Percentiles rank a stretch among this genome's conserved stretches.
phyloP scores from a whole-genome alignment of 2,113 vertebrate species.

The Pseudorhombus dupliciocellatus region DNA sequence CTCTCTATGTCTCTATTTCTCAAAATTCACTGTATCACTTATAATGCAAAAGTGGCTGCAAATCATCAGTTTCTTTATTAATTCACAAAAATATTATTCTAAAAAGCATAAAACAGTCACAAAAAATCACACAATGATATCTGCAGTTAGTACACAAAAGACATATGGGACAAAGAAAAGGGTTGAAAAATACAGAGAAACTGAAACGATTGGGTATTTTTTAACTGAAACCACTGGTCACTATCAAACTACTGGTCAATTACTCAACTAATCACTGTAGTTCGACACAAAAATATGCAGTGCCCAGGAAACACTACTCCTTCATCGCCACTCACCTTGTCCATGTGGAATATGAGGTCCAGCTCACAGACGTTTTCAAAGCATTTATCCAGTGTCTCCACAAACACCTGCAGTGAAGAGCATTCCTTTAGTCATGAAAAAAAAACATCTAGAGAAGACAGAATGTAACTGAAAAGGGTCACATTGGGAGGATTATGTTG shows the following conservation, averaged over 20 bases:
- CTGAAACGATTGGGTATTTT: background rate
- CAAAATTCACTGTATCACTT: no score
- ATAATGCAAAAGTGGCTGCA: background rate
- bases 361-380: conserved; percentile 96
- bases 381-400: conserved; percentile 96
- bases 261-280: background rate
- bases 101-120: no score
- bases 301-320: background rate
- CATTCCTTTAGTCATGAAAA: background rate
- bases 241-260: background rate
- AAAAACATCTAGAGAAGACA: background rate
- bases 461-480: background rate
- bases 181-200: background rate
- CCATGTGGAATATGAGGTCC: conserved; percentile 97
- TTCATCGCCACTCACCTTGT: conserved; percentile 83
- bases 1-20: no score
- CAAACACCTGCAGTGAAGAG: conserved; percentile 86
- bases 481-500: background rate
- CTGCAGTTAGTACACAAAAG: background rate
- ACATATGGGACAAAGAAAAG: background rate
- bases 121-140: no score
- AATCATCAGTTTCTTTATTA: background rate
- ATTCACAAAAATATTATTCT: no score
- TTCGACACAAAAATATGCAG: background rate
- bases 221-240: background rate